Conservation (phyloP, 2,113 vertebrate genomes). For the Butorides virescens region DNA sequence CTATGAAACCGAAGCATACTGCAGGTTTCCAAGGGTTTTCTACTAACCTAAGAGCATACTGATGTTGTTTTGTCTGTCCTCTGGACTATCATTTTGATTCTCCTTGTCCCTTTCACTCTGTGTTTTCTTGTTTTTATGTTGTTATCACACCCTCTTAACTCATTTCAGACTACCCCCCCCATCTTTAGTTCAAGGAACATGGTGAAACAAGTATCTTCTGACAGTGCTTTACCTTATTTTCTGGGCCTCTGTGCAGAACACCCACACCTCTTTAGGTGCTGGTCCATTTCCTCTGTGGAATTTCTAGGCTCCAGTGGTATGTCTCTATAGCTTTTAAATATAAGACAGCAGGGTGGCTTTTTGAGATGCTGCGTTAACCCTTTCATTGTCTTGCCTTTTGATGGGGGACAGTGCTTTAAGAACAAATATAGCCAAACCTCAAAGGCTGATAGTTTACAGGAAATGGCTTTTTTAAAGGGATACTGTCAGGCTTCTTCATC, state of each 20-base stretch:
- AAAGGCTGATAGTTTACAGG: not conserved
- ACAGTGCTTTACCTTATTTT: conserved; percentile 74
- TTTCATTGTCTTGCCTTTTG: conserved; percentile 72
- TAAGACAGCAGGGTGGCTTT: conserved; percentile 68
- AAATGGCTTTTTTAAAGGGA: not conserved
- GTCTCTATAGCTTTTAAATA: conserved; percentile 67
- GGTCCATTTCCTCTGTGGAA: conserved; percentile 74
- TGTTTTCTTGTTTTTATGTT: conserved; percentile 53
- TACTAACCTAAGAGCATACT: conserved; percentile 18
- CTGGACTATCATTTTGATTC: conserved; percentile 59
- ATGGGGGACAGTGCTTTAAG: not conserved
- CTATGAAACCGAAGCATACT: conserved; percentile 6
- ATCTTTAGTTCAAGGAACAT: conserved; percentile 73
- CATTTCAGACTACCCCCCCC: conserved; percentile 50
- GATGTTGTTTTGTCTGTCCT: conserved; percentile 65
- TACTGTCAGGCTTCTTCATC: conserved; percentile 5
- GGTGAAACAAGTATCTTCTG: conserved; percentile 73
- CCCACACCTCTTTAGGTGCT: conserved; percentile 72
- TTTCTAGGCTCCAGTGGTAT: conserved; percentile 77
- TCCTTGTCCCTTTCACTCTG: conserved; percentile 41
- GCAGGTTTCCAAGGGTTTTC: not conserved
- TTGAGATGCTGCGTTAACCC: conserved; percentile 68
- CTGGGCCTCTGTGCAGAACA: conserved; percentile 76
- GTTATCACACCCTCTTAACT: conserved; percentile 61
- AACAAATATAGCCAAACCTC: not conserved